Base-by-base conservation (phyloP, 2,113 vertebrate genomes). In the Aspidoscelis tigris region DNA sequence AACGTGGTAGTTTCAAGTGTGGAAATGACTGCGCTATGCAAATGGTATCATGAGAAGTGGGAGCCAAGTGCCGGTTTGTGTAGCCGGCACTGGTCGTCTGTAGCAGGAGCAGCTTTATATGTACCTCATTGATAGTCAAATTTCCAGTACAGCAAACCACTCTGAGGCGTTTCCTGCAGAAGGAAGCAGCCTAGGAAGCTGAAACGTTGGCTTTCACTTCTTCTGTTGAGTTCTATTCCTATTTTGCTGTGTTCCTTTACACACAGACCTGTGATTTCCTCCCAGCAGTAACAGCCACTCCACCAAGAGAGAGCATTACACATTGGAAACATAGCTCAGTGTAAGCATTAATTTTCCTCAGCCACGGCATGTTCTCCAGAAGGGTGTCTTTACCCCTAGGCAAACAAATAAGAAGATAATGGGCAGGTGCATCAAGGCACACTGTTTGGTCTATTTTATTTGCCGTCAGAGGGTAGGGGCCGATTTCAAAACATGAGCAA, bases 141-240 rank as follows among this genome's bases (percentile, higher is more conserved):
- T 47, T 73, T 0, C 0, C 20, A 50, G 44, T 7, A 3, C 0
- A 20, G 75, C 33, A 78, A 89, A 76, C 82, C 84, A 75, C 43
- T 76, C 80, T 71, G n/a, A 41, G 47, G 64, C 71, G 44, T 84
- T 41, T 50, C 47, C 61, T 58, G 2, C 11, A 0, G 22, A 21
- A 43, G 71, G 53, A 66, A 58, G 50, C 74, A 78, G 21, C 43
- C 44, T 71, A 21, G 61, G 68, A 66, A 53, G 26, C 64, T 66
- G 58, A 74, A 80, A 73, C 39, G 18, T 33, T 66, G 58, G 26
- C n/a, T 66, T 79, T 39, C 11, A 66, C 22, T 74, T 41, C 65
- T 50, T 5, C 16, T n/a, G 14, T 18, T 39, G 55, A 24, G 21
- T 79, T 43, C 58, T 74, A 41, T 11, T 47, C 8, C 16, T 65